Percentiles rank a stretch among this genome's conserved stretches.
Conservation (phyloP, 2,113 vertebrate species). For the Channa argus region DNA sequence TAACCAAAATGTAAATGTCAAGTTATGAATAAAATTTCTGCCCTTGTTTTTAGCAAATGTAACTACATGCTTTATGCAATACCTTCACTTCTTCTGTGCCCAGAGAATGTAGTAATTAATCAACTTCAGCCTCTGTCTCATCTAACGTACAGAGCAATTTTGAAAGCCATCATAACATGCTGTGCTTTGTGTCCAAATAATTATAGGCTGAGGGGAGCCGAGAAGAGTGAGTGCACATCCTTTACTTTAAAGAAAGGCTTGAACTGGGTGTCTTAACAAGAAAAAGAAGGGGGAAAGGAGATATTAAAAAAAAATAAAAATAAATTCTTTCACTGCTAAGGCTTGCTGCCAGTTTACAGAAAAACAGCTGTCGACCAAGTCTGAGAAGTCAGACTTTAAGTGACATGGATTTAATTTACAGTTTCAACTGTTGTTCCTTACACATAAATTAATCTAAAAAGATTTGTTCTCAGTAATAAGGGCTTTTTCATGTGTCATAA, state of each 20-base stretch:
- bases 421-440: no score
- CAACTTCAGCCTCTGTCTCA: not conserved
- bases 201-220: not conserved
- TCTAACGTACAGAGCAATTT: not conserved
- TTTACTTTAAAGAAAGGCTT: not conserved
- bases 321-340: no score
- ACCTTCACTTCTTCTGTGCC: not conserved
- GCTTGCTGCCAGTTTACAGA: no score
- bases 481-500: no score
- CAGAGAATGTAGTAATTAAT: not conserved
- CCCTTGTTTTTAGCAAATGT: constrained; percentile 2
- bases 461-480: no score
- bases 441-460: no score
- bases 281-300: no score
- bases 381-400: no score
- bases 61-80: not conserved
- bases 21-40: constrained; percentile 23
- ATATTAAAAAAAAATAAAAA: not conserved
- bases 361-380: no score
- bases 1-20: constrained; percentile 31
- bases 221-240: not conserved
- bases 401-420: no score
- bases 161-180: not conserved
- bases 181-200: constrained; percentile 2
- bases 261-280: not conserved